Percentiles rank a stretch among this genome's conserved stretches.
Evolutionary conservation across 92 coral and sea anemone genomes (phyloP).

Genomic region (Zoanthus solanderi): DNA sequence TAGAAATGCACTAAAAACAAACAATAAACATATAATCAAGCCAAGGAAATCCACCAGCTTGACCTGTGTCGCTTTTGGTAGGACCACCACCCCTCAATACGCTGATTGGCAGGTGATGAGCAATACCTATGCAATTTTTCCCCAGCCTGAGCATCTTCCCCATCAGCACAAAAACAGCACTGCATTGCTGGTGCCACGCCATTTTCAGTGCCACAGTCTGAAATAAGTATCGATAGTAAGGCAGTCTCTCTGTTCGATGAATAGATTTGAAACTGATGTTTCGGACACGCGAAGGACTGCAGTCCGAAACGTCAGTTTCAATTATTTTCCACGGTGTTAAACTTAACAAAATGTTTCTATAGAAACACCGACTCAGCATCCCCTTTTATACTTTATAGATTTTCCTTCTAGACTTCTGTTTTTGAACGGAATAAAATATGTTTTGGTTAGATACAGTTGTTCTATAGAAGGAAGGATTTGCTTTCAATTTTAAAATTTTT

Average conservation of each 20-base stretch:
- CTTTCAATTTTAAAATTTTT: constrained; percentile 18
- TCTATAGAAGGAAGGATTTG: constrained; percentile 7
- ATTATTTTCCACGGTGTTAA: too few relatives aligned
- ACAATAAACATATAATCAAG: too few relatives aligned
- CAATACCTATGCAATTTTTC: not conserved
- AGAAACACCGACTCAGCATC: not conserved
- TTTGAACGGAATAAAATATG: not conserved
- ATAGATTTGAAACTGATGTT: too few relatives aligned
- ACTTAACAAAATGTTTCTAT: too few relatives aligned
- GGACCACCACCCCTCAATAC: too few relatives aligned
- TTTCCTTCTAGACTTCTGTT: constrained; percentile 1
- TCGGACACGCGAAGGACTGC: too few relatives aligned
- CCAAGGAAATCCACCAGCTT: not conserved
- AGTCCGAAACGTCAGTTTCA: too few relatives aligned
- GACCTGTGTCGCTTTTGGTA: not conserved
- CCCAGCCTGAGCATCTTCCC: constrained; percentile 12
- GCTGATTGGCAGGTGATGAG: too few relatives aligned
- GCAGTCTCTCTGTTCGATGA: too few relatives aligned
- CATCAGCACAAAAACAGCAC: constrained; percentile 1
- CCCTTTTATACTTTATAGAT: not conserved
- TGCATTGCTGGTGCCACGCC: not conserved
- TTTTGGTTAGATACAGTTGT: not conserved
- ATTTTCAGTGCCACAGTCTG: constrained; percentile 9
- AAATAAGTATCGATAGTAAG: too few relatives aligned
- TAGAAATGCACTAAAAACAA: too few relatives aligned